Conservation (phyloP, 92 coral and sea anemone species). For the Zoanthus solanderi region DNA sequence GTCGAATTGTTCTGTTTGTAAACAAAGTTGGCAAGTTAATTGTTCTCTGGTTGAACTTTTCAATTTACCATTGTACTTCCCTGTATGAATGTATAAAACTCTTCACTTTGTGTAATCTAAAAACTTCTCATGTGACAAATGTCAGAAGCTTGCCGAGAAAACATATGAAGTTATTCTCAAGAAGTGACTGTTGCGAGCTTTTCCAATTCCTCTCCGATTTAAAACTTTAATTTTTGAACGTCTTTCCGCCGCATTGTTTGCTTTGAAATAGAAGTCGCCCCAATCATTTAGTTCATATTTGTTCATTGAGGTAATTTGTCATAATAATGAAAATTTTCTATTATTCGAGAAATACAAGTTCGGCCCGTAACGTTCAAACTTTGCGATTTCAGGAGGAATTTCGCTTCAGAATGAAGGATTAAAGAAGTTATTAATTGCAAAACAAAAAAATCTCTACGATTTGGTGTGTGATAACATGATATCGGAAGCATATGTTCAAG, state of each 20-base stretch:
- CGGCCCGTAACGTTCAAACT: background rate
- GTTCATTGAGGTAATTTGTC: constrained; percentile 1
- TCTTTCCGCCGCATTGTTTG: constrained; percentile 4
- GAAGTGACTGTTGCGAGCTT: background rate
- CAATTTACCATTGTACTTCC: constrained; percentile 14
- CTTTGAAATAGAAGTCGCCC: background rate
- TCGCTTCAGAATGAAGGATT: background rate
- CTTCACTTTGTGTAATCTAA: constrained; percentile 18
- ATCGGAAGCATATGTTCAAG: constrained; percentile 23
- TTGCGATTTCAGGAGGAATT: background rate
- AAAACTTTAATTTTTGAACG: background rate
- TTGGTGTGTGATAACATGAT: constrained; percentile 17
- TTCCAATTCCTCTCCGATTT: background rate
- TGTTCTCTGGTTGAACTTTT: constrained; percentile 42
- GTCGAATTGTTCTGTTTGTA: constrained; percentile 50
- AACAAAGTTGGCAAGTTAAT: constrained; percentile 25
- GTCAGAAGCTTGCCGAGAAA: background rate
- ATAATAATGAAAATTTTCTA: background rate
- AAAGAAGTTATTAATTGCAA: background rate
- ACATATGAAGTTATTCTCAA: background rate
- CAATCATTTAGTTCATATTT: background rate
- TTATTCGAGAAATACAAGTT: background rate
- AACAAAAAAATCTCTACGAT: background rate
- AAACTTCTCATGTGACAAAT: constrained; percentile 11
- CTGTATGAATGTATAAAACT: constrained; percentile 22